Evolutionary conservation across 2,797 vertebrate species (phyloP).

Genomic region (Bucorvus abyssinicus): DNA sequence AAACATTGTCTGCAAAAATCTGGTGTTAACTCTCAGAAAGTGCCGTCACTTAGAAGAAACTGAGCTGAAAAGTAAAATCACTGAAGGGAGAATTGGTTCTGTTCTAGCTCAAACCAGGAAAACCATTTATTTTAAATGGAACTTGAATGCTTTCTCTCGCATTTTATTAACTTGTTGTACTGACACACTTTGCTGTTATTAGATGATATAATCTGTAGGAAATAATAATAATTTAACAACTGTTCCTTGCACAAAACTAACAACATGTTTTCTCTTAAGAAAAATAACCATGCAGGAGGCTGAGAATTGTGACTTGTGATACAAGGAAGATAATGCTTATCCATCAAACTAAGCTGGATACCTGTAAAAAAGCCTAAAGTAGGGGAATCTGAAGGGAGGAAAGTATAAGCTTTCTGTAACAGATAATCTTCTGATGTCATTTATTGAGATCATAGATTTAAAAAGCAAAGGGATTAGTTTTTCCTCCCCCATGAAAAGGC

Average conservation of each 20-base stretch:
- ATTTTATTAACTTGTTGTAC: slow-evolving; percentile 13
- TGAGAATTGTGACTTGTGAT: neutral
- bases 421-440: neutral
- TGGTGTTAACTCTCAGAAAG: neutral
- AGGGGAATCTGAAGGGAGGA: neutral
- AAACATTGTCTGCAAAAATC: neutral
- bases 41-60: neutral
- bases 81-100: neutral
- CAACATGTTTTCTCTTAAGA: neutral
- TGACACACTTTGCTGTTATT: neutral
- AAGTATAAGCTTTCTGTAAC: neutral
- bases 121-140: neutral
- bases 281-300: neutral
- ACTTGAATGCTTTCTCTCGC: neutral
- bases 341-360: neutral
- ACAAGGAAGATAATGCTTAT: neutral
- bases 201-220: neutral
- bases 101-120: neutral
- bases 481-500: neutral
- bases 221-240: slow-evolving; percentile 23
- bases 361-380: neutral
- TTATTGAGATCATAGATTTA: neutral
- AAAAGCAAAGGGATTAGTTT: neutral
- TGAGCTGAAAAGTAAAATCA: neutral
- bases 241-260: neutral